Evolutionary conservation across 2,888 invertebrate species (phyloP).

Genomic region (Parochlus steinenii): DNA sequence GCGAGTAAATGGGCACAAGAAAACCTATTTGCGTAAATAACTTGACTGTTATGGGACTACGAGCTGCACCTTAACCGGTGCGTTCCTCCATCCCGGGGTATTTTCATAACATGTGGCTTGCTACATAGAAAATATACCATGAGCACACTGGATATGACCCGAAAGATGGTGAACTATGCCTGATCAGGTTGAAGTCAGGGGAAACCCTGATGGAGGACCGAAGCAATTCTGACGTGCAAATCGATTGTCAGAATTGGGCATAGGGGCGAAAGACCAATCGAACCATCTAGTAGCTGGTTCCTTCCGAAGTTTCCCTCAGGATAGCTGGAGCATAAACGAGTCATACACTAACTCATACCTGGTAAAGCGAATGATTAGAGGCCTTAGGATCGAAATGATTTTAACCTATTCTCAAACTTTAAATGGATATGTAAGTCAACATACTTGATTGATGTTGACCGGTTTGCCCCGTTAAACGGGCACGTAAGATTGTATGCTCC

Average conservation of each 20-base stretch:
- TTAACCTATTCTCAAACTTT: conserved; percentile 63
- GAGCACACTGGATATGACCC: conserved; percentile 53
- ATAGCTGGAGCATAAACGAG: conserved; percentile 39
- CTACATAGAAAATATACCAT: conserved; percentile 10
- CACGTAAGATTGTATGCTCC: conserved; percentile 37
- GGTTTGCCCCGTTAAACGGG: conserved; percentile 39
- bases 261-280: conserved; percentile 56
- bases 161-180: conserved; percentile 61
- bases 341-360: conserved; percentile 36
- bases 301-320: conserved; percentile 61
- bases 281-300: conserved; percentile 65
- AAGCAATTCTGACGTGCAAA: conserved; percentile 63
- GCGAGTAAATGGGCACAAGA: conserved; percentile 45
- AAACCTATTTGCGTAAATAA: conserved; percentile 51
- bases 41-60: conserved; percentile 16
- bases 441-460: conserved; percentile 31
- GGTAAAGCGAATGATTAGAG: conserved; percentile 64
- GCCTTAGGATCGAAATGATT: conserved; percentile 49
- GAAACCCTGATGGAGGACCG: conserved; percentile 46
- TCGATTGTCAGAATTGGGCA: conserved; percentile 61
- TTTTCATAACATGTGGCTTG: conserved; percentile 15
- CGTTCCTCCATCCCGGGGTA: conserved; percentile 15
- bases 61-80: conserved; percentile 15
- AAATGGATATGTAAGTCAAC: conserved; percentile 52
- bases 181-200: too few species aligned